These are phyloP conservation scores for Beaufortia kweichowensis DNA, from an alignment of 2,113 vertebrate genomes.

Conservation along the genomic window DNA sequence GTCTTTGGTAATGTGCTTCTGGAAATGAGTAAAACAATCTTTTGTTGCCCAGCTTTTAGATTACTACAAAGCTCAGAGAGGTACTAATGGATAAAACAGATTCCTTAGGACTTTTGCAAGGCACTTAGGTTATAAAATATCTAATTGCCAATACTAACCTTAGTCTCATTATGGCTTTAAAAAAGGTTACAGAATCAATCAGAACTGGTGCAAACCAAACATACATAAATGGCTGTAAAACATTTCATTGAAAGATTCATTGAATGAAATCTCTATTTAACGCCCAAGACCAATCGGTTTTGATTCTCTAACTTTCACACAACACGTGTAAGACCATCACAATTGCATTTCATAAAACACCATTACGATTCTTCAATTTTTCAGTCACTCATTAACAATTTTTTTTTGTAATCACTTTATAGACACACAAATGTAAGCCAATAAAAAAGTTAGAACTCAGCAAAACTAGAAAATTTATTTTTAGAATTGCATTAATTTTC, in stretches of 20 bases:
- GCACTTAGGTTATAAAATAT: neutral
- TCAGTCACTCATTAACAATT: no score
- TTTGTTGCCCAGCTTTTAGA: neutral
- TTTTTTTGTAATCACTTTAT: no score
- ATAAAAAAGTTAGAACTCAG: no score
- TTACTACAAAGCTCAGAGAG: neutral
- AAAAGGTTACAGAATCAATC: constrained; percentile 1
- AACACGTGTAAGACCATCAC: no score
- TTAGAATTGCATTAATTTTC: no score
- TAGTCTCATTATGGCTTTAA: constrained; percentile 7
- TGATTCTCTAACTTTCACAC: no score
- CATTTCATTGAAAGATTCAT: neutral
- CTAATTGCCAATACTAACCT: neutral
- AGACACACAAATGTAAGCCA: no score
- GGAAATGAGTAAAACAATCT: constrained; percentile 26
- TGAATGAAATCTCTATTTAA: neutral
- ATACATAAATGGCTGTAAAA: neutral
- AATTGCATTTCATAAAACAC: no score
- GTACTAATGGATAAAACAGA: neutral
- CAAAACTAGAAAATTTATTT: no score
- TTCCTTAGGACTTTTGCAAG: constrained; percentile 4
- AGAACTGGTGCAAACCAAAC: neutral
- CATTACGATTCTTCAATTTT: no score
- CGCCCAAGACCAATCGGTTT: neutral
- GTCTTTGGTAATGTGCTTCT: constrained; percentile 41